Conservation (phyloP, 2,888 invertebrate species). For the Calephelis perditalis region DNA sequence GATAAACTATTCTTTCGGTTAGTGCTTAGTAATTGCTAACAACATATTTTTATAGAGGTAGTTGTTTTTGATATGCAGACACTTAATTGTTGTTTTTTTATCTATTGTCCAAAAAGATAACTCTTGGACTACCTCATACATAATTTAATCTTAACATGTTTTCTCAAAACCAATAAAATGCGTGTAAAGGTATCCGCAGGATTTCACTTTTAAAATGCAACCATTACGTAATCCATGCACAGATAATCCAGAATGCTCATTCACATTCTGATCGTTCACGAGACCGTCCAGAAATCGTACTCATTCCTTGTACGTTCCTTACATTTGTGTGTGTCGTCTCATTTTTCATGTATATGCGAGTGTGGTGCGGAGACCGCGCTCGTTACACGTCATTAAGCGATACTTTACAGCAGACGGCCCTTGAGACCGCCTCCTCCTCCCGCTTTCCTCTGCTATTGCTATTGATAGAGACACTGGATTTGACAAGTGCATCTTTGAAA, state of each 20-base stretch:
- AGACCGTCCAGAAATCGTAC: slow-evolving; percentile 29
- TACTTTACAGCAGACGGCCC: slow-evolving; percentile 77
- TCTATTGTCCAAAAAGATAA: too few relatives aligned
- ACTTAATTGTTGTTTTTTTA: too few relatives aligned
- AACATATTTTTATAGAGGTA: too few relatives aligned
- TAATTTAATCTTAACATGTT: slow-evolving; percentile 33
- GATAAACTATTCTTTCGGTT: too few relatives aligned
- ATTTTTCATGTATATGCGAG: slow-evolving; percentile 54
- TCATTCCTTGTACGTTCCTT: slow-evolving; percentile 29
- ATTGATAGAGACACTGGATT: slow-evolving; percentile 42
- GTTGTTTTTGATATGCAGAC: too few relatives aligned
- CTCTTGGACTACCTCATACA: too few relatives aligned
- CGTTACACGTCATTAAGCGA: slow-evolving; percentile 78
- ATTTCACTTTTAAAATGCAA: not conserved
- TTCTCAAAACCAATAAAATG: not conserved
- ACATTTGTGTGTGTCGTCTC: slow-evolving; percentile 30
- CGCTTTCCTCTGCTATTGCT: slow-evolving; percentile 29
- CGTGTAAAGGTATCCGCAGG: not conserved
- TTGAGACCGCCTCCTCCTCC: slow-evolving; percentile 66
- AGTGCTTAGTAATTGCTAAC: too few relatives aligned
- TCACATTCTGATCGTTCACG: slow-evolving; percentile 33
- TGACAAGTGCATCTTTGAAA: slow-evolving; percentile 24
- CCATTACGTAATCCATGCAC: not conserved
- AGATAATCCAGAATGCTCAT: slow-evolving; percentile 15
- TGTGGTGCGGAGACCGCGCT: slow-evolving; percentile 56